phyloP scores from a whole-genome alignment of 1,140 invertebrate genomes.

The Magallana ariakensis region DNA sequence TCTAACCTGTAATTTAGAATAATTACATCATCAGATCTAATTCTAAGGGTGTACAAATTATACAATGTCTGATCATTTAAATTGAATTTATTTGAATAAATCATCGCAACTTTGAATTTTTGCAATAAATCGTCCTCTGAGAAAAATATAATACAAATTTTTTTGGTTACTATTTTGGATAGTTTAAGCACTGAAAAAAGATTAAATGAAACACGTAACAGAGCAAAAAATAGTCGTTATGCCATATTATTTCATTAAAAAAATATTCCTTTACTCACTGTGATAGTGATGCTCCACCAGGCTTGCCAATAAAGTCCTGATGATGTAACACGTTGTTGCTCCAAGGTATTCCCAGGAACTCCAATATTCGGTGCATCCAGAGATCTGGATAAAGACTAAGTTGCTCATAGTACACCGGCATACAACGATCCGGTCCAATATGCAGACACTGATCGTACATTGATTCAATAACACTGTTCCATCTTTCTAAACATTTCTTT shows the following conservation, averaged over 20 bases:
- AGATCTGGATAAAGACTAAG: slow-evolving; percentile 93
- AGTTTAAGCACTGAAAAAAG: too few relatives aligned
- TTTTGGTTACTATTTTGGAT: too few relatives aligned
- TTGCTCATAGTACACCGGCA: slow-evolving; percentile 96
- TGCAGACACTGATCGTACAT: slow-evolving; percentile 94
- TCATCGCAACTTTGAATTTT: too few relatives aligned
- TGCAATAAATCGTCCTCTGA: too few relatives aligned
- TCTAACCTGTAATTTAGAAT: slow-evolving; percentile 87
- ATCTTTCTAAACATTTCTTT: slow-evolving; percentile 94
- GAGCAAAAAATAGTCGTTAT: too few relatives aligned
- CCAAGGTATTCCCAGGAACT: slow-evolving; percentile 95
- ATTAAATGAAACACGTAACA: too few relatives aligned
- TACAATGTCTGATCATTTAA: too few relatives aligned
- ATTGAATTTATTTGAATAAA: too few relatives aligned
- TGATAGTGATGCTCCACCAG: slow-evolving; percentile 85
- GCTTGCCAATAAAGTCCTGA: slow-evolving; percentile 95
- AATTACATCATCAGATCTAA: too few relatives aligned
- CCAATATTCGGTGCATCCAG: slow-evolving; percentile 92
- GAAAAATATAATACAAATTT: too few relatives aligned
- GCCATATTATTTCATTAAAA: too few relatives aligned
- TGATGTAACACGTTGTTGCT: slow-evolving; percentile 96
- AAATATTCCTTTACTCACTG: slow-evolving; percentile 85
- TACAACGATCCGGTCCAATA: slow-evolving; percentile 90
- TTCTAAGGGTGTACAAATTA: too few relatives aligned
- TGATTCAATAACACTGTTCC: slow-evolving; percentile 94